Conservation (phyloP, 2,113 vertebrate genomes). For the Callocephalon fimbriatum region DNA sequence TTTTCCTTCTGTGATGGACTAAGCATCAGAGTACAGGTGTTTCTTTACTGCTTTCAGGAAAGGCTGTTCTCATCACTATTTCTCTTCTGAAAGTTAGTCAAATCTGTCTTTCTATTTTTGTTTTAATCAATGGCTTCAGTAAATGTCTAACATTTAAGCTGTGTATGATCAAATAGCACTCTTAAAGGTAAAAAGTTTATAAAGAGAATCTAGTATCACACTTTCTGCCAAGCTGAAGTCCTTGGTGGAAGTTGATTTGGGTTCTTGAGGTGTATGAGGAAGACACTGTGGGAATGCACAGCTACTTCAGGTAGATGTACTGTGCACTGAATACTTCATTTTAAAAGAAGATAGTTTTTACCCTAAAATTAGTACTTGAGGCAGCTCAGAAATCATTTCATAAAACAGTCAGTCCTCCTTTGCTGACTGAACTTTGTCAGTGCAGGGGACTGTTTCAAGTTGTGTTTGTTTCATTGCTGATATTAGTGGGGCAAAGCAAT, state of each 20-base stretch:
- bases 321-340: neutral
- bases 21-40: neutral
- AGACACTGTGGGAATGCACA: neutral
- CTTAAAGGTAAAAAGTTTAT: neutral
- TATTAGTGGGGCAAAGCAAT: neutral
- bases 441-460: neutral
- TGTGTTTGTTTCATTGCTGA: neutral
- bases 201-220: neutral
- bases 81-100: neutral
- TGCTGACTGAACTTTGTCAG: neutral
- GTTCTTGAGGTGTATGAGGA: neutral
- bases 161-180: neutral
- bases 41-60: neutral
- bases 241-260: neutral
- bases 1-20: neutral
- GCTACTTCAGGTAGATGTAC: neutral
- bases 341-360: neutral
- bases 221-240: neutral
- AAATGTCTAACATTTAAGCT: neutral
- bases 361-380: neutral
- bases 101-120: neutral
- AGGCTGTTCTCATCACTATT: neutral
- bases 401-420: neutral
- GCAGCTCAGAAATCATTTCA: neutral
- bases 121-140: neutral